Evolutionary conservation across 2,888 invertebrate species (phyloP), one percentile per base, ranked within the genome.

Genomic region (Epinotia bilunana): DNA sequence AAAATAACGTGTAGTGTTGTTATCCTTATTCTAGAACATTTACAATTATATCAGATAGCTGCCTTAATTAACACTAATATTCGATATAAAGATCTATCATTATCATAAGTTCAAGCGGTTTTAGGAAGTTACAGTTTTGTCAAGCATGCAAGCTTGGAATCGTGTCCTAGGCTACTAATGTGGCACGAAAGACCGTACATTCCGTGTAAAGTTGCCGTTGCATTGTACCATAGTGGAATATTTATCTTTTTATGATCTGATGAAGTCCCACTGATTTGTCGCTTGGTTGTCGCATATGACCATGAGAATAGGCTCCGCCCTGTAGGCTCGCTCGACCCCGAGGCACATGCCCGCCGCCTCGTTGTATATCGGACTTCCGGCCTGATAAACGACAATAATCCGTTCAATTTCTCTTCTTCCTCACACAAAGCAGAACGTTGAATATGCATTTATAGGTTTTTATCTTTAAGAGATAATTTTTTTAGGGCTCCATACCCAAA

Each of bases 261-360:
- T 80, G 76, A 94, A 91, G 76, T 94, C 94, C 94, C 94, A 94
- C 72, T 93, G 91, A 80, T 94, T 93, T 1, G 86, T 90, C 0
- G 86, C 82, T 28, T 88, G 86, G 78, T 87, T 90, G 81, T 93
- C 87, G 79, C 94, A 94, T 5, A 94, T 94, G 0, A 92, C 93
- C 90, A 94, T 89, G 0, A 93, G 82, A 2, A 94, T 58, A 0
- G 88, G 87, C 72, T 93, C 93, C 1, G 83, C 82, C 1, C 91
- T 83, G 72, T 85, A 86, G 0, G 88, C 82, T 0, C 91, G 86
- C 12, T 93, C 93, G 0, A 92, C 96, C 18, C 96, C 96, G 46
- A 98, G 90, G 84, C 98, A 98, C 79, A 97, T 97, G 0, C 98
- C 98, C 7, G 97, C 96, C 20, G 98, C 98, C 82, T 97, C 95